Evolutionary conservation across 2,888 invertebrate species (phyloP).

Genomic region (Ochlodes sylvanus): DNA sequence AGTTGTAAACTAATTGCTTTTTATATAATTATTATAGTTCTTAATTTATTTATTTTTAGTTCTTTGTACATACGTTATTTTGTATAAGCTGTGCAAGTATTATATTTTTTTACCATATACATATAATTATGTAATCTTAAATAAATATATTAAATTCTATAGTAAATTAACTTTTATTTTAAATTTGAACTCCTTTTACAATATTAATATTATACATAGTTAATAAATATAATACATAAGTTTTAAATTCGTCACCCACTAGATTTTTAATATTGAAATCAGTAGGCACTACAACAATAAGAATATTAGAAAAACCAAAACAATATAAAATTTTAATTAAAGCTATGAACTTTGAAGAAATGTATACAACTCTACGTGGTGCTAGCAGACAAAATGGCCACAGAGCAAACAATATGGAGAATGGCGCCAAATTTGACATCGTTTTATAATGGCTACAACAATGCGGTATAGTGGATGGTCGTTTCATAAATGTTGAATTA

Average conservation of each 20-base stretch:
- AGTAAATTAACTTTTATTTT: constrained; percentile 28
- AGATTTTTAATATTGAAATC: background rate
- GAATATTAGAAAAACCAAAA: background rate
- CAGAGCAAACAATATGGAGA: background rate
- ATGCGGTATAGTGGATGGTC: constrained; percentile 52
- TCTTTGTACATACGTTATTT: constrained; percentile 26
- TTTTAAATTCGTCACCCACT: background rate
- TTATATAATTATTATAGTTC: constrained; percentile 10
- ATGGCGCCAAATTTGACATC: constrained; percentile 47
- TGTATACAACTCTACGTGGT: constrained; percentile 49
- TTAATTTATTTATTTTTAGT: constrained; percentile 23
- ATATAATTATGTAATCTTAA: constrained; percentile 40
- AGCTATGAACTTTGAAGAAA: constrained; percentile 53
- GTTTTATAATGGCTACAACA: constrained; percentile 52
- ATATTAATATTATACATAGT: background rate
- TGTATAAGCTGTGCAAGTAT: constrained; percentile 40
- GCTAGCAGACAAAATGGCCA: constrained; percentile 45
- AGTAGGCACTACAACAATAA: background rate
- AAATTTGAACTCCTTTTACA: background rate
- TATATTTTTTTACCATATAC: constrained; percentile 46
- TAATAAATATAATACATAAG: background rate
- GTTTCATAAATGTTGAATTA: constrained; percentile 38
- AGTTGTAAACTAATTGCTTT: constrained; percentile 6
- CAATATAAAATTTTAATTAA: constrained; percentile 5
- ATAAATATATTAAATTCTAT: constrained; percentile 41